Conservation (phyloP, 30 jellyfish, hydroid and myxozoan species). For the Catostylus mosaicus region DNA sequence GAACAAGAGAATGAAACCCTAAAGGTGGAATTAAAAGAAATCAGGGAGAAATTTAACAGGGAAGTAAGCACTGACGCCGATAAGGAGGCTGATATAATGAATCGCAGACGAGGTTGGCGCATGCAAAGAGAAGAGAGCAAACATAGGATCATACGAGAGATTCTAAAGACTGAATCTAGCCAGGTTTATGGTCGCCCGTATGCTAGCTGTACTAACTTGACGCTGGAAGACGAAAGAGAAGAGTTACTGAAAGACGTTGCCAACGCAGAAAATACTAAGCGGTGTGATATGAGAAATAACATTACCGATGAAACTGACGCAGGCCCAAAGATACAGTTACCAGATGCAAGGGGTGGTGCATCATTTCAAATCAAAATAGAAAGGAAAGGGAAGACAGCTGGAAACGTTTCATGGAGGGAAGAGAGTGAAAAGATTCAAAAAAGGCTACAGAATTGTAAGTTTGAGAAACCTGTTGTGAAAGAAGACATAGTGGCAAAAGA, state of each 20-base stretch:
- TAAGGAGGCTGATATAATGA: slow-evolving; percentile 54
- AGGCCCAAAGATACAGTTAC: neutral
- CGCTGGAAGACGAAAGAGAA: slow-evolving; percentile 28
- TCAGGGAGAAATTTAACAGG: slow-evolving; percentile 44
- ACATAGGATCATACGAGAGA: slow-evolving; percentile 69
- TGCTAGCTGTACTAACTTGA: slow-evolving; percentile 57
- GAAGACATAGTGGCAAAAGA: neutral
- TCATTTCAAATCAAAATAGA: slow-evolving; percentile 10
- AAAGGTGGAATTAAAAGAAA: slow-evolving; percentile 48
- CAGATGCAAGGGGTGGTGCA: slow-evolving; percentile 31
- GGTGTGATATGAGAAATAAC: neutral
- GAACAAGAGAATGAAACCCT: slow-evolving; percentile 45
- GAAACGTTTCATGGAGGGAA: slow-evolving; percentile 49
- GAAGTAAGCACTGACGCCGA: slow-evolving; percentile 11
- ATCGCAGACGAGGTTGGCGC: slow-evolving; percentile 70
- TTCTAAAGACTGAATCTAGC: slow-evolving; percentile 67
- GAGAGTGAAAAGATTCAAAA: slow-evolving; percentile 58
- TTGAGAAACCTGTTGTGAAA: slow-evolving; percentile 16
- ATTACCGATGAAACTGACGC: slow-evolving; percentile 10
- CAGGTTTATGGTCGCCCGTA: slow-evolving; percentile 66
- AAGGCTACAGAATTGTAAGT: slow-evolving; percentile 31
- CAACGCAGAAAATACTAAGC: neutral
- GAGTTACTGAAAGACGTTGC: neutral
- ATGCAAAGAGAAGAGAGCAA: slow-evolving; percentile 69
- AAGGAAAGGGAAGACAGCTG: neutral